Evolutionary conservation across 2,888 invertebrate genomes (phyloP), one percentile per base, ranked within the genome.

Genomic region (Eilema depressum): DNA sequence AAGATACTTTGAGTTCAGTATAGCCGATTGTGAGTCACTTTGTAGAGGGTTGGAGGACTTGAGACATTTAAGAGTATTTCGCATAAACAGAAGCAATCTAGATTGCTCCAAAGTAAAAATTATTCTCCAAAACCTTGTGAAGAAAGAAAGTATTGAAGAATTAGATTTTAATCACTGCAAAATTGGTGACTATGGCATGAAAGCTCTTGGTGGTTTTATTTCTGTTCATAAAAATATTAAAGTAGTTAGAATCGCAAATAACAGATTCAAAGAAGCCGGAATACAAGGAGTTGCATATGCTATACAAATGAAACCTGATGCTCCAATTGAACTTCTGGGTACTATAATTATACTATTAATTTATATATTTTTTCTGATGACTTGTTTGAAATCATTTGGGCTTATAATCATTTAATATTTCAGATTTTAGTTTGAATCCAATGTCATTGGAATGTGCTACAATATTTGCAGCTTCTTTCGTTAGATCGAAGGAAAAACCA

Each of bases 141-240:
- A 95, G 75, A 94, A 95, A 76, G 93, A 92, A 74, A 88, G 93
- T 79, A 88, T 97, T 41, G 93, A 95, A 75, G 96, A 96, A 81
- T 83, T 97, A 47, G 96, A 97, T 86, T 95, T 97, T 65, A 97
- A 96, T 73, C 96, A 97, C 84, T 97, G 97, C 85, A 95, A 96
- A 79, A 96, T 97, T 65, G 96, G 95, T 3, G 96, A 97, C 84
- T 92, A 93, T 63, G 97, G 97, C 0, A 96, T 96, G 82, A 93
- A 96, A 70, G 97, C 97, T 25, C 89, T 97, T 3, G 96, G 96
- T 0, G 96, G 96, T 76, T 91, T 96, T 73, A 92, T 96, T 67
- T 89, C 80, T 53, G 78, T 93, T 14, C 96, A 96, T 79, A 90
- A 88, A 14, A 93, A 92, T 59, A 82, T 96, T 28, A 95, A 92